These are phyloP conservation scores for Nephila pilipes DNA, from an alignment of 1,140 invertebrate species.

Conservation along the genomic window DNA sequence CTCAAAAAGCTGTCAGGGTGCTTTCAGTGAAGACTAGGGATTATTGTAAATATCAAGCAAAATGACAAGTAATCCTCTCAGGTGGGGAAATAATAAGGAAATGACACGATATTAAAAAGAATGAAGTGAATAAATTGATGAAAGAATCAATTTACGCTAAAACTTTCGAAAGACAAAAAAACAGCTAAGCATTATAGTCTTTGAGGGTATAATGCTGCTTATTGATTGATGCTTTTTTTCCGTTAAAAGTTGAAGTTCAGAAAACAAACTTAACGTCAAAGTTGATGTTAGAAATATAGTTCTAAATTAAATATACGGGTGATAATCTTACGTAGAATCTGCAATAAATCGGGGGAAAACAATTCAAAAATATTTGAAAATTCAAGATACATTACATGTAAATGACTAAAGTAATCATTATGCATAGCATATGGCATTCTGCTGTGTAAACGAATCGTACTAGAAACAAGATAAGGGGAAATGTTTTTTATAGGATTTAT, in stretches of 20 bases:
- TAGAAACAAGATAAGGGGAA: no score
- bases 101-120: background rate
- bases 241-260: no score
- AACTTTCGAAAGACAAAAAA: background rate
- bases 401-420: no score
- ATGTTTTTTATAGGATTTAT: no score
- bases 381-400: no score
- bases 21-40: background rate
- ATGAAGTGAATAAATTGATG: background rate
- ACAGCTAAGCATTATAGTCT: background rate
- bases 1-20: background rate
- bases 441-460: no score
- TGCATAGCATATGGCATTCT: no score
- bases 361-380: no score
- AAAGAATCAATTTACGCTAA: constrained; percentile 4
- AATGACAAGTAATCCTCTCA: constrained; percentile 24
- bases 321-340: no score
- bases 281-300: background rate
- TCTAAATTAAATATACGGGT: background rate
- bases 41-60: constrained; percentile 24
- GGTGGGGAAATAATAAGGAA: constrained; percentile 19
- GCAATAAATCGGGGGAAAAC: no score
- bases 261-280: background rate
- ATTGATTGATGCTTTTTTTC: no score
- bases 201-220: background rate